Evolutionary conservation across 2,113 vertebrate genomes (phyloP).

Genomic region (Alexandromys fortis): DNA sequence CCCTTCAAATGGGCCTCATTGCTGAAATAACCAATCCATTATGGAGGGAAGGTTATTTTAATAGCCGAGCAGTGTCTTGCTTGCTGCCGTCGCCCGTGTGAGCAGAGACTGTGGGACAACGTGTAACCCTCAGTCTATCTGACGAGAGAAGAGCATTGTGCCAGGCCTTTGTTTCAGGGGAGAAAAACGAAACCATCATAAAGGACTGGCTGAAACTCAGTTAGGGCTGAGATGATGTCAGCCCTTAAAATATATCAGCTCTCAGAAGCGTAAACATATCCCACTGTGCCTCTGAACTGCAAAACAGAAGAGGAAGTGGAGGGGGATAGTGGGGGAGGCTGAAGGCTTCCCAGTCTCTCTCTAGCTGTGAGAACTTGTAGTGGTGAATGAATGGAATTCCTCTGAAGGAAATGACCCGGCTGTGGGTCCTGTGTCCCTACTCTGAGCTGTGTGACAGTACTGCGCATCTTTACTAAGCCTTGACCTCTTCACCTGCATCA

Average conservation of each 20-base stretch:
- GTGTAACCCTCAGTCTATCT: conserved; percentile 22
- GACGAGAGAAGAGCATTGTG: conserved; percentile 45
- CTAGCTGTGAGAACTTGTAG: neutral
- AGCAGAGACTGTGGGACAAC: conserved; percentile 64
- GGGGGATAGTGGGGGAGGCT: neutral
- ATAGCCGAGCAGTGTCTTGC: conserved; percentile 73
- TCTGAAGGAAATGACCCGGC: neutral
- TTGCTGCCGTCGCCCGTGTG: conserved; percentile 57
- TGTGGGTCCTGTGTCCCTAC: neutral
- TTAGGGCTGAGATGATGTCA: conserved; percentile 24
- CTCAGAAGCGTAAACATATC: neutral
- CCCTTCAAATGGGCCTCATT: conserved; percentile 81
- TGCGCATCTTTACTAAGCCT: neutral
- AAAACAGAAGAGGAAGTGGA: neutral
- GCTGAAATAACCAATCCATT: conserved; percentile 86
- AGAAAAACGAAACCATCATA: neutral
- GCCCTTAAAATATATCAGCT: conserved; percentile 41
- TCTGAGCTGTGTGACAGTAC: neutral
- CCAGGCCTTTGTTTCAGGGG: conserved; percentile 9
- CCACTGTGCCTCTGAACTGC: conserved; percentile 10
- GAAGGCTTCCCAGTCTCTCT: neutral
- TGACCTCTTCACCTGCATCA: neutral
- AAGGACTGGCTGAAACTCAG: neutral
- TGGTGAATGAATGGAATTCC: neutral
- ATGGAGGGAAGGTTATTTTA: conserved; percentile 82